phyloP scores from a whole-genome alignment of 2,113 vertebrate species.

The Dermatemys mawii region DNA sequence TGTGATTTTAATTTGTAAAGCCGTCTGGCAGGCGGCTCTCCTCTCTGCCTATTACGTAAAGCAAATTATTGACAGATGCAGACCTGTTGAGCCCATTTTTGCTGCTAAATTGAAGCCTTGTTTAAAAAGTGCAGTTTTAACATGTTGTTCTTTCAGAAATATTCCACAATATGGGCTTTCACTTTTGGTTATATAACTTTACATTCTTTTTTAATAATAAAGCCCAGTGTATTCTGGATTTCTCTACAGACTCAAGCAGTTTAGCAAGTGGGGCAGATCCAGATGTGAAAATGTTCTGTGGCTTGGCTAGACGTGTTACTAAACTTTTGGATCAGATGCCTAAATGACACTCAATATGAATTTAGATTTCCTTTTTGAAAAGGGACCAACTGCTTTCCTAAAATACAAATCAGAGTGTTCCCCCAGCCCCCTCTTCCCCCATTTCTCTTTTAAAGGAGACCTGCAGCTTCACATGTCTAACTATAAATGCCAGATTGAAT shows the following conservation, averaged over 20 bases:
- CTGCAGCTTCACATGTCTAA: not conserved
- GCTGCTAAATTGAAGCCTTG: constrained; percentile 50
- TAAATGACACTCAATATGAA: constrained; percentile 58
- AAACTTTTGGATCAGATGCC: constrained; percentile 65
- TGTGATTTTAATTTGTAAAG: constrained; percentile 72
- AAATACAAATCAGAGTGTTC: not conserved
- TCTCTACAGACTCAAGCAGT: constrained; percentile 64
- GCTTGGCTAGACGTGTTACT: constrained; percentile 71
- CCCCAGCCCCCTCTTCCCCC: not conserved
- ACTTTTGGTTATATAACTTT: constrained; percentile 48
- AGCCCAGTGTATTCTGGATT: constrained; percentile 60
- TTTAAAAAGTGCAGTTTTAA: constrained; percentile 61
- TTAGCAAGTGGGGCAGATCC: constrained; percentile 64
- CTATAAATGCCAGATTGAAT: not conserved
- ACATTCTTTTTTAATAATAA: constrained; percentile 66
- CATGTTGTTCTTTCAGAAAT: constrained; percentile 62
- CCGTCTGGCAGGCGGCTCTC: constrained; percentile 61
- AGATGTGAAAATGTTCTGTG: constrained; percentile 65
- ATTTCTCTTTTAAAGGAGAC: not conserved
- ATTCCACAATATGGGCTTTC: constrained; percentile 56
- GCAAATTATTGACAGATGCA: constrained; percentile 68
- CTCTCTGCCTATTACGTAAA: constrained; percentile 57
- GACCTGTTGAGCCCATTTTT: constrained; percentile 47
- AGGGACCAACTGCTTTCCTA: not conserved
- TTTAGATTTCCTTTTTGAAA: constrained; percentile 65